Evolutionary conservation across 2,888 invertebrate genomes (phyloP), one percentile per base, ranked within the genome.

Genomic region (Oxycera nigricornis): DNA sequence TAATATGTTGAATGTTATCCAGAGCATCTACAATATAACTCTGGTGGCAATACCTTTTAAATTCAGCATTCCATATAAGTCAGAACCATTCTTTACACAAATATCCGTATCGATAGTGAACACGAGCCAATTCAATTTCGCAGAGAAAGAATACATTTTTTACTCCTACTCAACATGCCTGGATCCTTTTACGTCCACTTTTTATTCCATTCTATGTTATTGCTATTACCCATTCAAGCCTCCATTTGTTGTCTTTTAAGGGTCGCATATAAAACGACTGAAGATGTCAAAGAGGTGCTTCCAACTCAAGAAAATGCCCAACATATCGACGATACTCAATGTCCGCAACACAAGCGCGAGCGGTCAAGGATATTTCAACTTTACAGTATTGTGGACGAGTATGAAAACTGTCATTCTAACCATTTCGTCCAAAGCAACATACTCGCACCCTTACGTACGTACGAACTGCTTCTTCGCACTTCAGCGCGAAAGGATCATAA

Each of bases 401-500:
- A 46, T 59, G 55, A 72, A 72, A 72, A 72, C n/a, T 72, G 55
- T 35, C 50, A 39, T 57, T 61, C 28, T 30, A 9, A 17, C 24
- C 57, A 30, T 57, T 17, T 55, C 31, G 67, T n/a, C 57, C 30
- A 30, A n/a, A n/a, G n/a, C n/a, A n/a, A n/a, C n/a, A n/a, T n/a
- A n/a, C n/a, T n/a, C 30, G 17, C 68, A 30, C 11, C 9, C 41
- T 26, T 14, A 55, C 24, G n/a, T n/a, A 55, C 24, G 52, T 55
- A n/a, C 7, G 52, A n/a, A 67, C 41, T 50, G 30, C 55, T 30
- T 30, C 52, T 17, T 50, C 52, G 55, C 70, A 70, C 70, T 70
- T 31, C 11, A 55, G 52, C 7, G 11, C 20, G 78, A 76, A 75
- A 76, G 77, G 77, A 77, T 79, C 78, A 78, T 79, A 79, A 79